These are phyloP conservation scores for Oreochromis mossambicus DNA, from an alignment of 2,797 vertebrate species.

Conservation along the genomic window DNA sequence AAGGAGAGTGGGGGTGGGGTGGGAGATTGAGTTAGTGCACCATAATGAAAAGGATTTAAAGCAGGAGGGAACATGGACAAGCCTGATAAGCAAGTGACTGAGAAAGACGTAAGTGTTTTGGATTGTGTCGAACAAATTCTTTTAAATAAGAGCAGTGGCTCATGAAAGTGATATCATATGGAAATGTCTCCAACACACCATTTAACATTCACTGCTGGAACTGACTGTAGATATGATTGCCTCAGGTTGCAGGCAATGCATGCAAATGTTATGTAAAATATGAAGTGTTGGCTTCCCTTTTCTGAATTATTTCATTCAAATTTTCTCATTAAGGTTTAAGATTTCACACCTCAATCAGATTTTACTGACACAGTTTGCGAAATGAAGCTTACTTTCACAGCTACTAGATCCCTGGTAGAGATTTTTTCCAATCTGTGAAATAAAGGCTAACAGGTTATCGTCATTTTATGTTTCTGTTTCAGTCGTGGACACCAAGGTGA, in stretches of 20 bases:
- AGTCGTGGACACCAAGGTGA: conserved; percentile 81
- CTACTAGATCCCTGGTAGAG: background rate
- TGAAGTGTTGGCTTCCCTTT: background rate
- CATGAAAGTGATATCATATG: conserved; percentile 47
- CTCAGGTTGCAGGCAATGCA: conserved; percentile 34
- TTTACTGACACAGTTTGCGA: conserved; percentile 3
- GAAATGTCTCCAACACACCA: conserved; percentile 47
- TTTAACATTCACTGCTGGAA: conserved; percentile 48
- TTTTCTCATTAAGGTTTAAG: conserved; percentile 17
- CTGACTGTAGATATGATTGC: conserved; percentile 39
- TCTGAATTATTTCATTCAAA: conserved; percentile 20
- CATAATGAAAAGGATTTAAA: conserved; percentile 13
- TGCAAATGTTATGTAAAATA: conserved; percentile 50
- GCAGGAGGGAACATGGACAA: background rate
- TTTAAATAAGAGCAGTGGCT: conserved; percentile 40
- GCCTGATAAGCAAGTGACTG: conserved; percentile 35
- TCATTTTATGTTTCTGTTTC: conserved; percentile 44
- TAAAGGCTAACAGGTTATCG: background rate
- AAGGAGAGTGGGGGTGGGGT: background rate
- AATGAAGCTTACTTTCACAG: background rate
- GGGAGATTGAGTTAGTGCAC: background rate
- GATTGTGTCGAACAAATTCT: conserved; percentile 31
- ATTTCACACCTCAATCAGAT: conserved; percentile 25
- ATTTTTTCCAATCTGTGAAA: background rate
- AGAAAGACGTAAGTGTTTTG: conserved; percentile 18